Evolutionary conservation across 1,140 invertebrate genomes (phyloP), one percentile per base, ranked within the genome.

Genomic region (Cotesia glomerata): DNA sequence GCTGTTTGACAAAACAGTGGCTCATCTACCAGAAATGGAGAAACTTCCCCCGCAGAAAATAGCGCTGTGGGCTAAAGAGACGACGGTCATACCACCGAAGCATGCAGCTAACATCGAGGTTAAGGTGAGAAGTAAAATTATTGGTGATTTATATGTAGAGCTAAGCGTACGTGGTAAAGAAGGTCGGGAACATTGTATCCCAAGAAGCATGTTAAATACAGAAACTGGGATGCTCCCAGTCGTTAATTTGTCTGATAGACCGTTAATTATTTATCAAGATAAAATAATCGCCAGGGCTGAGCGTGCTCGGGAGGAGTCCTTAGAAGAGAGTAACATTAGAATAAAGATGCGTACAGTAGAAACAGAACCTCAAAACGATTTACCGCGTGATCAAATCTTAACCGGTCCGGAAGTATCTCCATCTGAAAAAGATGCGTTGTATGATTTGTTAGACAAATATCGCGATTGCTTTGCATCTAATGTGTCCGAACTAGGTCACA

Each of bases 381-480:
- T 74, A 7, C 69, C 63, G 14, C 63, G 11, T 34, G 69, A 74
- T 59, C 49, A 74, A 52, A 61, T 74, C 3, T 49, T 51, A 54
- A 56, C 66, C 13, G 63, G 52, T 66, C 4, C 34, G 8, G 66
- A 63, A 9, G 32, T 67, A 61, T 14, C 36, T 3, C 14, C 39
- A 32, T 26, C 9, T 7, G 34, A 14, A 35, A 70, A 62, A 35
- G 13, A 65, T 51, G 35, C 16, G 9, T 71, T 76, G n/a, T 72
- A 56, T 45, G 18, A 71, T 63, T 59, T 77, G 26, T 39, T 74
- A 13, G 54, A 72, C 5, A 36, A 62, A 26, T 77, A 77, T 52
- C 63, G 72, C 5, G 75, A 77, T 58, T 78, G 77, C 68, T 78
- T 78, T 67, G 74, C 77, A 14, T 59, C 70, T 1, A 66, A 69